Conservation (phyloP, 2,797 vertebrate species). For the Myotis vivesi region DNA sequence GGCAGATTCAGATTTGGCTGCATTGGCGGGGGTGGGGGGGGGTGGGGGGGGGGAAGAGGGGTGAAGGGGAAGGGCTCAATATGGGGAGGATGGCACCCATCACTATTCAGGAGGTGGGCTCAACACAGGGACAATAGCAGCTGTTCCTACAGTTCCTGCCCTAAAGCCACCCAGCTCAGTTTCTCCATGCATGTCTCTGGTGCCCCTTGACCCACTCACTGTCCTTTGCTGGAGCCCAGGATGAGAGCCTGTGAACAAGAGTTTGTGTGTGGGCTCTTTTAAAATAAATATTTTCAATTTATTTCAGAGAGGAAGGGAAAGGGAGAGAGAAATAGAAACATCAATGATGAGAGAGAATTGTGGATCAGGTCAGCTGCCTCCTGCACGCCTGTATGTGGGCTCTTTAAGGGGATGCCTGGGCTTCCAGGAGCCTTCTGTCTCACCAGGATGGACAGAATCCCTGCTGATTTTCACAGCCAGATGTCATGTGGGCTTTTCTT, state of each 20-base stretch:
- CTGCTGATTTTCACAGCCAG: background rate
- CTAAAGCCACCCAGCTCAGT: background rate
- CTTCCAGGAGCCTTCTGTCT: background rate
- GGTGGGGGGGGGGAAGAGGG: too few species aligned
- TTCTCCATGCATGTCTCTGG: background rate
- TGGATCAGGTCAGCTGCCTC: too few species aligned
- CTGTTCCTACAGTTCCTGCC: background rate
- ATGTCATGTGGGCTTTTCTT: background rate
- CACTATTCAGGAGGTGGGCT: background rate
- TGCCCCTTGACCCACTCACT: background rate
- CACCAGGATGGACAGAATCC: background rate
- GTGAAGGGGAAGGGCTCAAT: too few species aligned
- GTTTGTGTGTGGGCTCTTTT: background rate
- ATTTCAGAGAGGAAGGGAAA: too few species aligned
- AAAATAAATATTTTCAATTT: too few species aligned
- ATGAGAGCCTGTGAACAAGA: background rate
- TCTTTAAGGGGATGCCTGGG: background rate
- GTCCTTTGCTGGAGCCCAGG: background rate
- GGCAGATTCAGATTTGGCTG: background rate
- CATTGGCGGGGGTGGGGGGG: background rate
- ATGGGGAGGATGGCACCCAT: background rate
- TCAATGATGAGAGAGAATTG: too few species aligned
- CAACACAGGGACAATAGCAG: background rate
- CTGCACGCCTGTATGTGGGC: background rate
- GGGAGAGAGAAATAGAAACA: too few species aligned